phyloP scores from a whole-genome alignment of 2,888 invertebrate species.

The Hylaea fasciaria region DNA sequence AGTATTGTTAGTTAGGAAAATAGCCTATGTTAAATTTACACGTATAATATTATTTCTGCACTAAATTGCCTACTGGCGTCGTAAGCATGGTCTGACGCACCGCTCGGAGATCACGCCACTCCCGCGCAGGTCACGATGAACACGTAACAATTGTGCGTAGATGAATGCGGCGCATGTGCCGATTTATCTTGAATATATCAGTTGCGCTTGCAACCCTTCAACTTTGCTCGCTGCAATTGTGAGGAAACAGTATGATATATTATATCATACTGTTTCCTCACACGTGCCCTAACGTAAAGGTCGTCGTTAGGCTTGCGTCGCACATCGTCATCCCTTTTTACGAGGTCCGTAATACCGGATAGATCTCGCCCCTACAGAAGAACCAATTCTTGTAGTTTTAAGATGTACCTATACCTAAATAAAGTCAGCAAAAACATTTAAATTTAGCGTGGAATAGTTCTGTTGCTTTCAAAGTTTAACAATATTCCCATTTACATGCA shows the following conservation, averaged over 20 bases:
- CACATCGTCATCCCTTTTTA: background rate
- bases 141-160: constrained; percentile 24
- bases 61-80: background rate
- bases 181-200: no score
- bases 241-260: no score
- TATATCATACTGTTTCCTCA: constrained; percentile 13
- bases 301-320: background rate
- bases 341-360: background rate
- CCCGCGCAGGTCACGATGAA: constrained; percentile 34
- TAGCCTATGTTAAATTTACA: no score
- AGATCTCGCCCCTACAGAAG: background rate
- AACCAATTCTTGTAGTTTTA: background rate
- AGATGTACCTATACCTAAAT: no score
- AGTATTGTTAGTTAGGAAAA: no score
- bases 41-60: no score
- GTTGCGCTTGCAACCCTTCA: constrained; percentile 16
- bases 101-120: constrained; percentile 56
- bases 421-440: no score
- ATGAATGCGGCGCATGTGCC: constrained; percentile 19
- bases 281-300: constrained; percentile 3
- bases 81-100: constrained; percentile 45
- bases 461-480: no score
- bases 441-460: no score
- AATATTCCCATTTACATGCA: no score
- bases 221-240: constrained; percentile 10